Conservation (phyloP, 1,140 invertebrate species). For the Diorhabda elongata region DNA sequence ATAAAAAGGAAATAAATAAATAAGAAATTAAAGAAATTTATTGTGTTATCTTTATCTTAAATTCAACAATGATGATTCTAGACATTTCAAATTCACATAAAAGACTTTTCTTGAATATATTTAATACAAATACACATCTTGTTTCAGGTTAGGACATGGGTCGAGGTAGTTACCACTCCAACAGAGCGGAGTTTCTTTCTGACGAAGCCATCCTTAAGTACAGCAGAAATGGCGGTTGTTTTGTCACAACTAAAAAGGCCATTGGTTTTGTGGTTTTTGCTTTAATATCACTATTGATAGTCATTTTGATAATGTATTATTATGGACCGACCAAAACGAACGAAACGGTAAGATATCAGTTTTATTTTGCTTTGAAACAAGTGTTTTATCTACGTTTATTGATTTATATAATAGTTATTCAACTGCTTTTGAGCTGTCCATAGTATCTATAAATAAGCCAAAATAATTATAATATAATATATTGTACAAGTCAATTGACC, state of each 20-base stretch:
- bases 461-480: no score
- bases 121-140: neutral
- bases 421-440: no score
- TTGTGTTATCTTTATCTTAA: no score
- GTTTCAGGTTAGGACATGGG: constrained; percentile 13
- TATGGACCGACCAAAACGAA: constrained; percentile 35
- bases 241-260: constrained; percentile 42
- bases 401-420: no score
- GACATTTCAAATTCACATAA: no score
- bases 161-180: constrained; percentile 29
- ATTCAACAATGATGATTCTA: no score
- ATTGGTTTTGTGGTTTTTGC: constrained; percentile 37
- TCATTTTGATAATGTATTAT: constrained; percentile 39
- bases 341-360: constrained; percentile 29
- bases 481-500: no score
- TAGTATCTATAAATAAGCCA: no score
- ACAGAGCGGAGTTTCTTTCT: constrained; percentile 34
- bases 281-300: constrained; percentile 30
- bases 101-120: no score
- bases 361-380: neutral
- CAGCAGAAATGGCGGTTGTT: constrained; percentile 38
- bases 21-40: no score
- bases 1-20: no score
- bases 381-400: neutral
- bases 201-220: constrained; percentile 36